Percentiles rank a stretch among this genome's conserved stretches.
Evolutionary conservation across 1,140 invertebrate genomes (phyloP).

Genomic region (Temnothorax curvispinosus): DNA sequence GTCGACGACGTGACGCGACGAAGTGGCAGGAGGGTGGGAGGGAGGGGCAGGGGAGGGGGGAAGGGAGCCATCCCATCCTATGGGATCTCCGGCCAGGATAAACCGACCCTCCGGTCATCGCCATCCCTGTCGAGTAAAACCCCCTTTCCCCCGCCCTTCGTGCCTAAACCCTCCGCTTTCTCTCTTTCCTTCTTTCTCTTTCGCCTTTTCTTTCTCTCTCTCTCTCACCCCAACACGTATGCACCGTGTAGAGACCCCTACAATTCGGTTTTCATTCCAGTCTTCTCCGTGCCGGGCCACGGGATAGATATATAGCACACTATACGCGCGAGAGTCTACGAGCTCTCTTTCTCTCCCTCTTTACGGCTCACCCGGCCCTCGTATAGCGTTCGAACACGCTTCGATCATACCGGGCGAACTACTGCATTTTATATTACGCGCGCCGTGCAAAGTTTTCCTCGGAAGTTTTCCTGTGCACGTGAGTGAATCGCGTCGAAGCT

Average conservation of each 20-base stretch:
- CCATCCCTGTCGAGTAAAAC: slow-evolving; percentile 77
- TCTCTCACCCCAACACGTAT: slow-evolving; percentile 64
- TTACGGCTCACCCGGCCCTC: slow-evolving; percentile 19
- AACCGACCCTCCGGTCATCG: slow-evolving; percentile 81
- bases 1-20: slow-evolving; percentile 27
- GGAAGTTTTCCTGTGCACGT: slow-evolving; percentile 3
- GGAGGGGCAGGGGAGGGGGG: slow-evolving; percentile 32
- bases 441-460: neutral
- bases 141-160: slow-evolving; percentile 1
- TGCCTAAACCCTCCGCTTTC: slow-evolving; percentile 48
- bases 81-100: slow-evolving; percentile 75
- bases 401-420: slow-evolving; percentile 9
- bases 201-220: slow-evolving; percentile 22
- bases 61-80: slow-evolving; percentile 74
- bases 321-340: slow-evolving; percentile 17
- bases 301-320: slow-evolving; percentile 71
- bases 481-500: neutral
- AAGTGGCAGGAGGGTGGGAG: neutral
- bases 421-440: neutral
- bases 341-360: slow-evolving; percentile 11
- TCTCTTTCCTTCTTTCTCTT: slow-evolving; percentile 29
- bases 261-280: slow-evolving; percentile 82
- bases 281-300: slow-evolving; percentile 78
- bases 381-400: slow-evolving; percentile 12
- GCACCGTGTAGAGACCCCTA: slow-evolving; percentile 77